Evolutionary conservation across 2,113 vertebrate species (phyloP).

Genomic region (Mungos mungo): DNA sequence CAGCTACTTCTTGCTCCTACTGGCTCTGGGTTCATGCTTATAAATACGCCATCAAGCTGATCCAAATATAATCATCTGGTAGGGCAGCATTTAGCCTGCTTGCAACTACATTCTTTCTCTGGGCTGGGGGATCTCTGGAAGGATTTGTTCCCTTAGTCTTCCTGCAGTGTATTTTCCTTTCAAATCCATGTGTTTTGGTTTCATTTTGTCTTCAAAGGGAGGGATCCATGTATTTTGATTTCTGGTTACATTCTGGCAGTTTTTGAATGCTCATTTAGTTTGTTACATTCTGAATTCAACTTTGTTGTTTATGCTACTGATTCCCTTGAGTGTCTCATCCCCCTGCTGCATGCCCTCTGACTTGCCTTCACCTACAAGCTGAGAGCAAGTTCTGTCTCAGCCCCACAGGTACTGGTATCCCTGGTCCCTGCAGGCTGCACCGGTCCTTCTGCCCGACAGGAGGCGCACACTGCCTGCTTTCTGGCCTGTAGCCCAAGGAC

Average conservation of each 20-base stretch:
- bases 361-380: neutral
- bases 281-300: neutral
- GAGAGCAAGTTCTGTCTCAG: neutral
- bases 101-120: neutral
- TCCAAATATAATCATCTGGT: neutral
- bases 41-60: neutral
- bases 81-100: neutral
- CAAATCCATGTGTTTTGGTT: neutral
- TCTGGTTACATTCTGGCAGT: neutral
- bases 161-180: neutral
- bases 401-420: neutral
- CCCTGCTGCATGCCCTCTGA: neutral
- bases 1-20: neutral
- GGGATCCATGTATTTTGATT: no score
- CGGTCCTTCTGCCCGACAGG: neutral
- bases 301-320: neutral
- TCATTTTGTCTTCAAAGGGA: neutral
- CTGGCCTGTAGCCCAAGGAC: no score
- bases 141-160: neutral
- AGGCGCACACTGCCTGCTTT: neutral
- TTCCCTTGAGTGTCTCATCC: neutral
- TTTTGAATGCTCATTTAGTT: neutral
- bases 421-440: neutral
- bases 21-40: neutral
- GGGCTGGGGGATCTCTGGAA: neutral